Percentiles rank a stretch among this genome's conserved stretches.
These are phyloP conservation scores for Salvelinus alpinus DNA, from an alignment of 2,113 vertebrate species.

Conservation along the genomic window DNA sequence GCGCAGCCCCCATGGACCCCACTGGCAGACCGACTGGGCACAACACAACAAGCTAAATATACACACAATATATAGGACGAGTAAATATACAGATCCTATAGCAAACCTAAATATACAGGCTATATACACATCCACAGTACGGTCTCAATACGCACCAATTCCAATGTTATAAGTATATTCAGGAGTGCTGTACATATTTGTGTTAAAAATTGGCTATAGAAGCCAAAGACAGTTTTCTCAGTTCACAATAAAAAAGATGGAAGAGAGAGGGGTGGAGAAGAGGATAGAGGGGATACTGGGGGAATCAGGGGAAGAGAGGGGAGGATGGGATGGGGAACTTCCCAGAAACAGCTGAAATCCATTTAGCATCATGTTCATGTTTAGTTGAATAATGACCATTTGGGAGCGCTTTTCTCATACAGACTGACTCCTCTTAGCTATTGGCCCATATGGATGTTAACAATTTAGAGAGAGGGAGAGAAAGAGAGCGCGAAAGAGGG, in stretches of 20 bases:
- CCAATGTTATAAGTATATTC: background rate
- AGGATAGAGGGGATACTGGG: background rate
- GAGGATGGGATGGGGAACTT: slow-evolving; percentile 16
- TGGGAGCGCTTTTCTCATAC: slow-evolving; percentile 14
- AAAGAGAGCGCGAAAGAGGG: slow-evolving; percentile 5
- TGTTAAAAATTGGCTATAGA: too few species aligned
- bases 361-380: slow-evolving; percentile 32
- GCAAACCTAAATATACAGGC: background rate
- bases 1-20: background rate
- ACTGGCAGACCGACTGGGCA: background rate
- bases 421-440: background rate
- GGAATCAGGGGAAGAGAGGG: background rate
- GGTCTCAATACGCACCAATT: background rate
- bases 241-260: too few species aligned
- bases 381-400: slow-evolving; percentile 37
- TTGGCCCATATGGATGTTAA: too few species aligned
- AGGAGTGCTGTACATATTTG: too few species aligned
- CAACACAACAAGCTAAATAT: slow-evolving; percentile 24
- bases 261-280: too few species aligned
- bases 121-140: background rate
- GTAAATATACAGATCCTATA: too few species aligned
- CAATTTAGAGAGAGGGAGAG: slow-evolving; percentile 28
- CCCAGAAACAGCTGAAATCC: slow-evolving; percentile 40
- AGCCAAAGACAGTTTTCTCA: too few species aligned
- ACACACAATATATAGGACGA: background rate